Evolutionary conservation across 2,113 vertebrate species (phyloP).

Genomic region (Hiodon alosoides): DNA sequence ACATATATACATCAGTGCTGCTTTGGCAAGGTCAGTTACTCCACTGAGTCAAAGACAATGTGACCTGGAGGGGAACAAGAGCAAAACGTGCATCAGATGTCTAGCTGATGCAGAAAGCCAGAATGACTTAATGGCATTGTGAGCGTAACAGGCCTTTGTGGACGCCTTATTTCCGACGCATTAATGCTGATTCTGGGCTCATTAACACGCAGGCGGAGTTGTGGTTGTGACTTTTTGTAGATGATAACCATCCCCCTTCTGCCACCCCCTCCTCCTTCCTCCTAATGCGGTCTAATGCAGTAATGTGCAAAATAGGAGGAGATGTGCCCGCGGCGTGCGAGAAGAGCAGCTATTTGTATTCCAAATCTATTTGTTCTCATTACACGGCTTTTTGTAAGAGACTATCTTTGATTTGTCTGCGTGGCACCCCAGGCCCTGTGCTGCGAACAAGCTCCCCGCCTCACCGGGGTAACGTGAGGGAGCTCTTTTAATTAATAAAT

Average conservation of each 20-base stretch:
- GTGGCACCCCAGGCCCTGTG: conserved; percentile 14
- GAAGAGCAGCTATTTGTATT: conserved; percentile 30
- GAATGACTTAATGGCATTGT: conserved; percentile 31
- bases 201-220: conserved; percentile 24
- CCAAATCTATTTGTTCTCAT: conserved; percentile 41
- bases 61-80: conserved; percentile 14
- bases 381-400: conserved; percentile 20
- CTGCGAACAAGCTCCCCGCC: conserved; percentile 23
- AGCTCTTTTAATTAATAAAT: conserved; percentile 38
- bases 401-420: conserved; percentile 13
- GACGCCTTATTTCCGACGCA: conserved; percentile 12
- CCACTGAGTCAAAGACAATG: neutral
- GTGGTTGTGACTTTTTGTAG: conserved; percentile 18
- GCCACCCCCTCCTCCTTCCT: conserved; percentile 6
- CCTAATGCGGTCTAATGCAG: conserved; percentile 11
- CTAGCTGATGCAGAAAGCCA: conserved; percentile 13
- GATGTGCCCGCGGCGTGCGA: conserved; percentile 6
- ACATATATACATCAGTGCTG: neutral
- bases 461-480: neutral
- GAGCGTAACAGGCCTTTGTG: conserved; percentile 24
- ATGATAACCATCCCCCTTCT: conserved; percentile 12
- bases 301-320: conserved; percentile 18
- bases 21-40: conserved; percentile 19
- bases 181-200: conserved; percentile 24
- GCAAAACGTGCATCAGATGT: conserved; percentile 26